phyloP scores from a whole-genome alignment of 2,888 invertebrate species.

The Halocaridina rubra region DNA sequence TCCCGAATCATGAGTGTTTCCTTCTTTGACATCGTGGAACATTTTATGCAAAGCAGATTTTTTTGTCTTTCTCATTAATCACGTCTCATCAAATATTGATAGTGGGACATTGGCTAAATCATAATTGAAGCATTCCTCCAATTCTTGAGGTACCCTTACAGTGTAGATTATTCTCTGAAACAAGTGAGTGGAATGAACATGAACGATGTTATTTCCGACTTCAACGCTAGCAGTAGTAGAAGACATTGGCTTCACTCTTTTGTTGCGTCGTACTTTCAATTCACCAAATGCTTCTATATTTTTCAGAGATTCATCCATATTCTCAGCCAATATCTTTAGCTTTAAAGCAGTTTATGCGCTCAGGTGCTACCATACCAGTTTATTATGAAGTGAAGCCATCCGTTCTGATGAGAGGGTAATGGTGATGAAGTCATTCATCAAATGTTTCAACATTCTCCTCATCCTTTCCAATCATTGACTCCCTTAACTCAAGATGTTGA shows the following conservation, averaged over 20 bases:
- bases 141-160: constrained; percentile 28
- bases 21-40: no score
- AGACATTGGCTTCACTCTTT: constrained; percentile 18
- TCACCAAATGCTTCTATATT: constrained; percentile 23
- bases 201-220: constrained; percentile 30
- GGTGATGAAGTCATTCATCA: constrained; percentile 11
- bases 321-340: constrained; percentile 20
- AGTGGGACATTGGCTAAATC: constrained; percentile 24
- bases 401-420: constrained; percentile 5
- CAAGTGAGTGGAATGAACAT: constrained; percentile 31
- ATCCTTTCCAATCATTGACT: no score
- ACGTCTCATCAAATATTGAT: constrained; percentile 32
- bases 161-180: constrained; percentile 37
- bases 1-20: no score
- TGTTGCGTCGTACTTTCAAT: constrained; percentile 26
- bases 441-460: constrained; percentile 24
- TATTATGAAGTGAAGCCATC: constrained; percentile 17
- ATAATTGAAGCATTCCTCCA: constrained; percentile 31
- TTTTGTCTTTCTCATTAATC: constrained; percentile 29
- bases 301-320: constrained; percentile 24
- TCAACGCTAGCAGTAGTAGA: constrained; percentile 17
- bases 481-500: constrained; percentile 13
- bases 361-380: constrained; percentile 20
- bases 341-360: constrained; percentile 9
- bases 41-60: constrained; percentile 22